Evolutionary conservation across 1,140 invertebrate genomes (phyloP).

Genomic region (Dendrolimus kikuchii): DNA sequence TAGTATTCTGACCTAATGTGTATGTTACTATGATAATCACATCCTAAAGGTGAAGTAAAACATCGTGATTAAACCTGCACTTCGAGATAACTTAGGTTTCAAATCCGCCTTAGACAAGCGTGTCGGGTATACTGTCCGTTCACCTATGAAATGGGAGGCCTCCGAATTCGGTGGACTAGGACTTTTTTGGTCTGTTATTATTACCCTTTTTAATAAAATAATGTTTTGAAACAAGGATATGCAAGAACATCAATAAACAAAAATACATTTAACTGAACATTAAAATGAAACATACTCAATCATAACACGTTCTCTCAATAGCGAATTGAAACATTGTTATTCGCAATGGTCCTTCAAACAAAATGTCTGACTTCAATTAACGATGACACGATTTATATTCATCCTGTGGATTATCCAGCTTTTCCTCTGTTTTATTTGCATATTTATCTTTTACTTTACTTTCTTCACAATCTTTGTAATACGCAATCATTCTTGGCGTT

Average conservation of each 20-base stretch:
- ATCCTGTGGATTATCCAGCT: conserved; percentile 22
- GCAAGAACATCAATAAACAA: neutral
- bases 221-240: too few relatives aligned
- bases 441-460: conserved; percentile 23
- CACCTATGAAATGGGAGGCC: too few relatives aligned
- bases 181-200: too few relatives aligned
- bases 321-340: conserved; percentile 16
- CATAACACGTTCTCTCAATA: conserved; percentile 6
- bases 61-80: too few relatives aligned
- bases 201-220: too few relatives aligned
- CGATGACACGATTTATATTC: conserved; percentile 29
- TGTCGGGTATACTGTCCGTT: too few relatives aligned
- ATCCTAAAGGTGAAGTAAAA: too few relatives aligned
- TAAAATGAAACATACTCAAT: neutral
- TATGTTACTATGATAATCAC: too few relatives aligned
- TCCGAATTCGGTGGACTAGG: too few relatives aligned
- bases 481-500: conserved; percentile 16
- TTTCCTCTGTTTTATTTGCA: conserved; percentile 24
- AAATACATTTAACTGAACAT: neutral
- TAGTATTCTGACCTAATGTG: too few relatives aligned
- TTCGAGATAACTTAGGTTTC: too few relatives aligned
- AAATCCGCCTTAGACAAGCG: too few relatives aligned
- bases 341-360: conserved; percentile 13
- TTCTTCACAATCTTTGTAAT: conserved; percentile 16
- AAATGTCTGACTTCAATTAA: conserved; percentile 29